A percentile compares a stretch with the other conserved stretches of the same genome.
Evolutionary conservation across 2,797 vertebrate genomes (phyloP).

Genomic region (Enteromius treurensis): DNA sequence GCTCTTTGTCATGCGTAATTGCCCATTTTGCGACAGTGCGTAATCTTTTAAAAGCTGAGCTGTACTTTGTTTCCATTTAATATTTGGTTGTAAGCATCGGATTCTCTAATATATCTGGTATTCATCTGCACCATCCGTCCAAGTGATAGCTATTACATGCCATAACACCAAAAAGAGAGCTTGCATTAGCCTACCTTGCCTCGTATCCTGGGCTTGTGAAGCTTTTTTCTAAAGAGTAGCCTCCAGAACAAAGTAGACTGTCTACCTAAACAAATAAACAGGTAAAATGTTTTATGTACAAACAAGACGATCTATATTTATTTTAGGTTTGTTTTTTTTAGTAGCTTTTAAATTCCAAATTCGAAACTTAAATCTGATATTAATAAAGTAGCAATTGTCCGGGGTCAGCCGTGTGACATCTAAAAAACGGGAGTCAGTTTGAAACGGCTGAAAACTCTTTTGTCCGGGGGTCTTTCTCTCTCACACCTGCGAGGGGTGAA

Average conservation of each 20-base stretch:
- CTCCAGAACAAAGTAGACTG: not conserved
- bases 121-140: slow-evolving; percentile 15
- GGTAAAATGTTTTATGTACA: not conserved
- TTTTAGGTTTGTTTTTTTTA: not conserved
- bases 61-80: slow-evolving; percentile 69
- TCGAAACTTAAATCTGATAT: not conserved
- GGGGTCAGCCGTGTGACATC: slow-evolving; percentile 74
- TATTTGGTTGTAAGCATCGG: slow-evolving; percentile 69
- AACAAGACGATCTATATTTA: not conserved
- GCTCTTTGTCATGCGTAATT: slow-evolving; percentile 97
- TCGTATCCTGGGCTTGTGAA: not conserved
- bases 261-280: not conserved
- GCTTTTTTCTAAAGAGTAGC: not conserved
- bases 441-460: slow-evolving; percentile 76
- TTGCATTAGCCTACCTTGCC: not conserved
- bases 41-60: slow-evolving; percentile 76
- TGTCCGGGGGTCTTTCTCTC: slow-evolving; percentile 81
- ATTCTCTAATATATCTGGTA: slow-evolving; percentile 23
- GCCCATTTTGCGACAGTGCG: slow-evolving; percentile 83
- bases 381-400: slow-evolving; percentile 41
- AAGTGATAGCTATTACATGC: slow-evolving; percentile 7
- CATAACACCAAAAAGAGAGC: slow-evolving; percentile 8
- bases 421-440: slow-evolving; percentile 72
- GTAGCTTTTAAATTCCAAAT: not conserved
- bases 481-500: slow-evolving; percentile 91